These are phyloP conservation scores for Progne subis DNA, from an alignment of 2,113 vertebrate species.

Conservation along the genomic window DNA sequence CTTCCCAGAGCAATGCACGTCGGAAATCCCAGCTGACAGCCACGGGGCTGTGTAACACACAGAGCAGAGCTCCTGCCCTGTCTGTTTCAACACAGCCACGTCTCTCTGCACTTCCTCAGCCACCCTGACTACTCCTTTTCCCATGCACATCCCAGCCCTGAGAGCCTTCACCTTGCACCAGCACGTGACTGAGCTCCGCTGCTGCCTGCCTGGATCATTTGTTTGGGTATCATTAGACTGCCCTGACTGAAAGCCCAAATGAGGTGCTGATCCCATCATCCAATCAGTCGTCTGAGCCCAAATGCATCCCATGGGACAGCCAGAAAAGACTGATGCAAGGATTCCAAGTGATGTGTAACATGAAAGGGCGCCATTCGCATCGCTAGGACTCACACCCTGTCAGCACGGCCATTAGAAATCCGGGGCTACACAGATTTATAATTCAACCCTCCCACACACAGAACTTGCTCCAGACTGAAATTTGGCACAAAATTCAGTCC, in stretches of 20 bases:
- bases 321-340: slow-evolving; percentile 59
- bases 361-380: slow-evolving; percentile 62
- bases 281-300: slow-evolving; percentile 34
- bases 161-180: not conserved
- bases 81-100: not conserved
- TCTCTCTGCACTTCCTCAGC: not conserved
- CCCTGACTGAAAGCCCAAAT: slow-evolving; percentile 60
- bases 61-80: not conserved
- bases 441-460: slow-evolving; percentile 69
- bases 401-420: slow-evolving; percentile 68
- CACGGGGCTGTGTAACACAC: not conserved
- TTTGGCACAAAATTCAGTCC: slow-evolving; percentile 68
- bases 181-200: not conserved
- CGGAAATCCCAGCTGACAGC: not conserved
- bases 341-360: slow-evolving; percentile 70
- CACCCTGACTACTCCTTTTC: not conserved
- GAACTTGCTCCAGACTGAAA: slow-evolving; percentile 66
- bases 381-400: slow-evolving; percentile 54
- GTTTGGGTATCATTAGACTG: slow-evolving; percentile 23
- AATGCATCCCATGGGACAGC: slow-evolving; percentile 14
- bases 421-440: slow-evolving; percentile 50
- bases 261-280: slow-evolving; percentile 71
- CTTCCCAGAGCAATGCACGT: not conserved
- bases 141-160: not conserved
- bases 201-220: slow-evolving; percentile 9